Conservation (phyloP, 2,113 vertebrate species). For the Larimichthys crocea region DNA sequence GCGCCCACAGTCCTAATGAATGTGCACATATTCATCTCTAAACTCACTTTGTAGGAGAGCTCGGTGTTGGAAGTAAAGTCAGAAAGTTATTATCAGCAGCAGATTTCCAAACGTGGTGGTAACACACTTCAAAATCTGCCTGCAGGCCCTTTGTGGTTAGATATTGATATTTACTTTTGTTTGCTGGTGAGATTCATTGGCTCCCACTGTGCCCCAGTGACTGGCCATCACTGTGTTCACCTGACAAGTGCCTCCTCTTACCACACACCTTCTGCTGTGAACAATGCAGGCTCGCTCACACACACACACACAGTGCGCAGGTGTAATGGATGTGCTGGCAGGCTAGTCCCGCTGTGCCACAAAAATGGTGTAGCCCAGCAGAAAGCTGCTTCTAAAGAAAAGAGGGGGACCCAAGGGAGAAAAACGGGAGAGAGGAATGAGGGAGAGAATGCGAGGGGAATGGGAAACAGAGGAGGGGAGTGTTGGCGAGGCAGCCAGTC, state of each 20-base stretch:
- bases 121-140: neutral
- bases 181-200: neutral
- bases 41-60: neutral
- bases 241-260: conserved; percentile 20
- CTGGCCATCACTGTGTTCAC: conserved; percentile 16
- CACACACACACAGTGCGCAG: conserved; percentile 20
- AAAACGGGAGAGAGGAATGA: neutral
- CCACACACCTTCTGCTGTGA: conserved; percentile 15
- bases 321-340: conserved; percentile 57
- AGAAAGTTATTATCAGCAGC: neutral
- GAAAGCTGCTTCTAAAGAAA: conserved; percentile 44
- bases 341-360: conserved; percentile 23
- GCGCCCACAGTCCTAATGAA: conserved; percentile 52
- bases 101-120: conserved; percentile 1
- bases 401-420: neutral
- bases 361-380: conserved; percentile 24
- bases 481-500: neutral
- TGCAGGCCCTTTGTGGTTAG: neutral
- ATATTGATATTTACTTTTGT: conserved; percentile 21
- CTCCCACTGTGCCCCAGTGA: conserved; percentile 17
- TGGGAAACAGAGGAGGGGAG: conserved; percentile 3
- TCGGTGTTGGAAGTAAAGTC: neutral
- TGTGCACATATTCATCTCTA: conserved; percentile 18
- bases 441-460: conserved; percentile 11
- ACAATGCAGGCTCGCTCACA: conserved; percentile 14